These are phyloP conservation scores for Protobothrops flavoviridis DNA, from an alignment of 2,113 vertebrate genomes.

Conservation along the genomic window DNA sequence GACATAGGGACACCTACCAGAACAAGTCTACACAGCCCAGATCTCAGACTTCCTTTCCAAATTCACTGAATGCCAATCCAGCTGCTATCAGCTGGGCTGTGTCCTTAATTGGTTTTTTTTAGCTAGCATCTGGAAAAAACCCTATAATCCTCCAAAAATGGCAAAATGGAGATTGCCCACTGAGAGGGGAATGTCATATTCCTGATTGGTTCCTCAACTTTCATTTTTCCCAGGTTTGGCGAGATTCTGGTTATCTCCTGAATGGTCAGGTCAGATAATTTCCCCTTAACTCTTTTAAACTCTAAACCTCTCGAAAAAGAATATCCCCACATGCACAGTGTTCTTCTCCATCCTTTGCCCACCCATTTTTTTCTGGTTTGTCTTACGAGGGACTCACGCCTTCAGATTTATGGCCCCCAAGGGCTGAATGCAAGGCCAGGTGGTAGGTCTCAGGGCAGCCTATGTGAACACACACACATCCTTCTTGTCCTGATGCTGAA, in stretches of 20 bases:
- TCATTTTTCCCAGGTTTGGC: neutral
- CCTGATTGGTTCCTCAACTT: neutral
- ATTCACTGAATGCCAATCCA: neutral
- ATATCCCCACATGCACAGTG: neutral
- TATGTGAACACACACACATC: neutral
- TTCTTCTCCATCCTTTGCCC: neutral
- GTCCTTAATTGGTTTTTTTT: neutral
- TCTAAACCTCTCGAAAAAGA: neutral
- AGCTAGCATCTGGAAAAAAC: neutral
- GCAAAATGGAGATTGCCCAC: neutral
- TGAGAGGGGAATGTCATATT: neutral
- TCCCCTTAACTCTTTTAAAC: neutral
- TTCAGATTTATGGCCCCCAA: neutral
- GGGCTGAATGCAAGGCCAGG: neutral
- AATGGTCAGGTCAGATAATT: neutral
- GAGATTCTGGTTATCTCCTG: neutral
- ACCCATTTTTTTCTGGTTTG: neutral
- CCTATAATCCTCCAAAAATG: neutral
- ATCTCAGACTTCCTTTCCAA: neutral
- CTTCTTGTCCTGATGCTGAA: neutral
- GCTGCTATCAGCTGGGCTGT: neutral
- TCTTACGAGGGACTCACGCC: neutral
- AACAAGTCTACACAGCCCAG: neutral
- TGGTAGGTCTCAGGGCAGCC: neutral
- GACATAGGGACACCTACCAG: neutral